Evolutionary conservation across 2,797 vertebrate species (phyloP).

Genomic region (Cyclopterus lumpus): DNA sequence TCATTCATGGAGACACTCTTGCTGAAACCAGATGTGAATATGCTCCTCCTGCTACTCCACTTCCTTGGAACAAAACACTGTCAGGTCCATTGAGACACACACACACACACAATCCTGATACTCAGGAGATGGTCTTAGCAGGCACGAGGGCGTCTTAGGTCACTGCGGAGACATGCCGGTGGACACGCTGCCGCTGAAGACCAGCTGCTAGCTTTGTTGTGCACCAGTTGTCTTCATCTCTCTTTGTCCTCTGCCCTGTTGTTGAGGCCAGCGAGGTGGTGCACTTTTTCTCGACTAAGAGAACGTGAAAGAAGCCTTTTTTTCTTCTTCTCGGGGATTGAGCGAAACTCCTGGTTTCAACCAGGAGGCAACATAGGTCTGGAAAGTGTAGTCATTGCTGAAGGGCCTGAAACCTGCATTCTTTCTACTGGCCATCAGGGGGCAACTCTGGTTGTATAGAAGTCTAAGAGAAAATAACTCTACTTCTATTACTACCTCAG

Average conservation of each 20-base stretch:
- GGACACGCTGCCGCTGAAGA: constrained; percentile 56
- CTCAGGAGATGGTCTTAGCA: constrained; percentile 72
- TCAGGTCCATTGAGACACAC: constrained; percentile 33
- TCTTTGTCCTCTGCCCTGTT: constrained; percentile 40
- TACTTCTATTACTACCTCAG: no score
- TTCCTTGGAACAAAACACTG: constrained; percentile 51
- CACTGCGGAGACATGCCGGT: constrained; percentile 57
- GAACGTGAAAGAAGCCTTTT: constrained; percentile 39
- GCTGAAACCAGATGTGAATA: constrained; percentile 67
- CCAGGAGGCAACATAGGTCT: no score
- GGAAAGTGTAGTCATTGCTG: no score
- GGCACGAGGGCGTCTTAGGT: constrained; percentile 63
- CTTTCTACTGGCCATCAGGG: no score
- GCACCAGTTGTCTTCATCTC: constrained; percentile 33
- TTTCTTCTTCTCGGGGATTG: constrained; percentile 1
- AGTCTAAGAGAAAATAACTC: no score
- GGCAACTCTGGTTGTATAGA: no score
- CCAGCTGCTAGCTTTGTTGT: constrained; percentile 64
- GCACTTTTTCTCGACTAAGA: constrained; percentile 33
- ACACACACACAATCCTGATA: constrained; percentile 38
- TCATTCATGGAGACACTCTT: constrained; percentile 35
- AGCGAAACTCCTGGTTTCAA: no score
- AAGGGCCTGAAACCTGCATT: no score
- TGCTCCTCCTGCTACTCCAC: constrained; percentile 48
- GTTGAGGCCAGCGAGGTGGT: constrained; percentile 46